Conservation (phyloP, 2,113 vertebrate species). For the Struthidea cinerea region DNA sequence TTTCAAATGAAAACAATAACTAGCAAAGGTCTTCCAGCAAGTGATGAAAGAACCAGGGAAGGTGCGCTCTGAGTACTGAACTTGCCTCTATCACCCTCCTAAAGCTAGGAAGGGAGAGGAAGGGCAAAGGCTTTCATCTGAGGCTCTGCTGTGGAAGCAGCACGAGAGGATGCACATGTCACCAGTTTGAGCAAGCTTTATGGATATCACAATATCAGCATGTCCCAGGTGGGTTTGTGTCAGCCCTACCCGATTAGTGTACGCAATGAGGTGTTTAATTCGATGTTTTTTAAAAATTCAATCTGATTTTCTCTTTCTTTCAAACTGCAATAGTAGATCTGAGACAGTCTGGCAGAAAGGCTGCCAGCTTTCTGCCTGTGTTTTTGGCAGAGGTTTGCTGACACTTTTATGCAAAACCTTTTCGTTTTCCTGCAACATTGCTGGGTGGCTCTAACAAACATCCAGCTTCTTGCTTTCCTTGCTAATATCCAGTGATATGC, state of each 20-base stretch:
- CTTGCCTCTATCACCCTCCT: neutral
- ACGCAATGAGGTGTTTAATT: neutral
- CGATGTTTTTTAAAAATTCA: neutral
- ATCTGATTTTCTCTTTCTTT: neutral
- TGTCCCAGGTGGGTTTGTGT: neutral
- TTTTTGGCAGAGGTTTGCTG: neutral
- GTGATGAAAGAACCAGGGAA: neutral
- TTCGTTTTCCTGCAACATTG: neutral
- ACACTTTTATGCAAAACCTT: neutral
- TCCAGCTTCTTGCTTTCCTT: neutral
- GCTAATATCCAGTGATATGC: neutral
- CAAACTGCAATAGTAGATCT: neutral
- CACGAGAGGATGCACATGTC: rapidly evolving
- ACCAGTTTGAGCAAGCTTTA: neutral
- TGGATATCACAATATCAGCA: neutral
- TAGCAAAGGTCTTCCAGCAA: neutral
- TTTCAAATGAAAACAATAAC: neutral
- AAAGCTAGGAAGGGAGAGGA: neutral
- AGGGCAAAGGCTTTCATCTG: neutral
- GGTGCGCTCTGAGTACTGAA: neutral
- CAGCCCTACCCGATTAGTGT: neutral
- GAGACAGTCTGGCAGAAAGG: neutral
- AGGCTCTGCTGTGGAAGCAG: neutral
- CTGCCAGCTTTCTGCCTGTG: neutral
- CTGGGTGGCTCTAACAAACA: neutral